These are phyloP conservation scores for Helleia helle DNA, from an alignment of 2,888 invertebrate genomes.

Conservation along the genomic window DNA sequence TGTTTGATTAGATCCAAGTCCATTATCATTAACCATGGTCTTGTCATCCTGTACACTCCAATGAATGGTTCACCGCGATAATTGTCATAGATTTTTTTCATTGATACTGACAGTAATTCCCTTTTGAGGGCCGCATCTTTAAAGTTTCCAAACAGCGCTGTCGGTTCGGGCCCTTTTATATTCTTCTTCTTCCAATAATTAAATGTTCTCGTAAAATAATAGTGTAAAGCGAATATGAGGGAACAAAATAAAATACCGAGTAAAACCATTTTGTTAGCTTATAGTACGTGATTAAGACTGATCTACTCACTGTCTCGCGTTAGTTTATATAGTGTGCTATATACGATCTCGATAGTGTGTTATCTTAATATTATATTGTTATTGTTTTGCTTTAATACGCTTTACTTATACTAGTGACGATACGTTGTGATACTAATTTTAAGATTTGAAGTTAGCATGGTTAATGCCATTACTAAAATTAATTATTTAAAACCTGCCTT, in stretches of 20 bases:
- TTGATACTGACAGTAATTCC: constrained; percentile 18
- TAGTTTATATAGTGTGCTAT: background rate
- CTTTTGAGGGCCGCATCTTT: constrained; percentile 26
- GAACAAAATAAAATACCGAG: background rate
- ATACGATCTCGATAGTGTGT: background rate
- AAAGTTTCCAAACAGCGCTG: constrained; percentile 34
- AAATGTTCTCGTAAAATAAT: constrained; percentile 35
- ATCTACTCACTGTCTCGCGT: no score
- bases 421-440: no score
- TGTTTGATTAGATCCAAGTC: constrained; percentile 31
- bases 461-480: no score
- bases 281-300: no score
- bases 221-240: constrained; percentile 20
- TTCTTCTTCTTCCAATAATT: constrained; percentile 38
- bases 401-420: no score
- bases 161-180: constrained; percentile 32
- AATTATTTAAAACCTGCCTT: no score
- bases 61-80: constrained; percentile 40
- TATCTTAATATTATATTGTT: no score
- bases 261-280: background rate
- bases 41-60: constrained; percentile 38
- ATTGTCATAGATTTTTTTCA: constrained; percentile 31
- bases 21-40: constrained; percentile 33
- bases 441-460: no score
- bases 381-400: no score